phyloP scores from a whole-genome alignment of 2,113 vertebrate genomes.

The Rhea pennata region DNA sequence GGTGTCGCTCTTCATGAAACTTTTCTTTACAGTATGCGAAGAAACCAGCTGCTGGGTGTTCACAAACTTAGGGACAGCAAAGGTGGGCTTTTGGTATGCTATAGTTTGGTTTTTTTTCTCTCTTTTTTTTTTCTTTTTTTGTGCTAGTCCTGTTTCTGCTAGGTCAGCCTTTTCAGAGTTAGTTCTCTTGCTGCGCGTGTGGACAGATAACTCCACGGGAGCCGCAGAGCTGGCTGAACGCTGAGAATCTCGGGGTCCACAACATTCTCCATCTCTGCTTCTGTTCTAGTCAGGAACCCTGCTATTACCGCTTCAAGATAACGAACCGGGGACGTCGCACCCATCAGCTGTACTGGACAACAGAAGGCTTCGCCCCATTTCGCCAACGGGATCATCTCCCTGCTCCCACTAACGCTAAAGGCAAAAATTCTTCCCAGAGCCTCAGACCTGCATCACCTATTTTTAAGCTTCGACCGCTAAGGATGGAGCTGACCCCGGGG shows the following conservation, averaged over 20 bases:
- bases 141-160: too few relatives aligned
- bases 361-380: slow-evolving; percentile 46
- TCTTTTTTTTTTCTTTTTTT: too few relatives aligned
- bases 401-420: background rate
- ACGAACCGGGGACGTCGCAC: slow-evolving; percentile 81
- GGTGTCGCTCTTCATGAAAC: background rate
- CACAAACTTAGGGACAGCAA: background rate
- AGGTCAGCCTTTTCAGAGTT: background rate
- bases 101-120: too few relatives aligned
- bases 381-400: background rate
- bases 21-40: background rate
- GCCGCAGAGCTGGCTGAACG: background rate
- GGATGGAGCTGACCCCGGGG: slow-evolving; percentile 81
- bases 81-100: background rate
- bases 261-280: background rate
- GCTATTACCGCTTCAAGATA: slow-evolving; percentile 80
- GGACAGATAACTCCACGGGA: accelerated
- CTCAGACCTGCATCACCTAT: background rate
- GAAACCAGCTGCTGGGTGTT: background rate
- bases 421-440: background rate
- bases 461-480: slow-evolving; percentile 79
- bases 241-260: background rate
- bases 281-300: slow-evolving; percentile 73
- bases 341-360: slow-evolving; percentile 84
- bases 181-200: background rate